These are phyloP conservation scores for Anoplopoma fimbria DNA, from an alignment of 2,113 vertebrate species.

Conservation along the genomic window DNA sequence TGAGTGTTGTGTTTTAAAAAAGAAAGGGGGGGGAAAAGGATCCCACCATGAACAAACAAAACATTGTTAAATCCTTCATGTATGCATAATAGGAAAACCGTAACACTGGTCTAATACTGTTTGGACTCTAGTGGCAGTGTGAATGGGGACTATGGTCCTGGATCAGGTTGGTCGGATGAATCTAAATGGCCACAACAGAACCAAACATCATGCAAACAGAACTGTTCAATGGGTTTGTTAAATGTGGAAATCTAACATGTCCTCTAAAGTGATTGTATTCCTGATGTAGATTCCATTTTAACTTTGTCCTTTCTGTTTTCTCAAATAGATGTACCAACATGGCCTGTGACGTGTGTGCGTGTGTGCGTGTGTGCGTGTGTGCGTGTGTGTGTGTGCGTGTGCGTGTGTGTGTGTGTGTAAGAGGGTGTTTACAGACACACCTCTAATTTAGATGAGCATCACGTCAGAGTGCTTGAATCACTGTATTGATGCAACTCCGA, in stretches of 20 bases:
- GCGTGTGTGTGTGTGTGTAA: neutral
- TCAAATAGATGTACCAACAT: constrained; percentile 29
- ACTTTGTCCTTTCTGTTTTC: constrained; percentile 28
- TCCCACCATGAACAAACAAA: neutral
- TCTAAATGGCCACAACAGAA: neutral
- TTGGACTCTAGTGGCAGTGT: constrained; percentile 12
- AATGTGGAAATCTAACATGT: constrained; percentile 27
- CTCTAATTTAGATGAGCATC: constrained; percentile 23
- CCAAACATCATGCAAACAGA: constrained; percentile 39
- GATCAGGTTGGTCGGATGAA: constrained; percentile 1
- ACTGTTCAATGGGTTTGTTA: neutral
- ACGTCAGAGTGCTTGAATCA: constrained; percentile 29
- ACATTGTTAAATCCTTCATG: constrained; percentile 25
- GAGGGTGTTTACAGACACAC: neutral
- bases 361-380: constrained; percentile 5
- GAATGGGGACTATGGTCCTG: neutral
- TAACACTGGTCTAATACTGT: constrained; percentile 31
- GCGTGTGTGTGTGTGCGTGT: neutral
- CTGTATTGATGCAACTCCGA: constrained; percentile 26
- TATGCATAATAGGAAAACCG: constrained; percentile 17
- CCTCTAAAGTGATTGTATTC: constrained; percentile 36
- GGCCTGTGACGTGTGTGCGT: constrained; percentile 18
- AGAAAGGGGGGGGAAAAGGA: neutral
- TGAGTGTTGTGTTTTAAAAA: constrained; percentile 14
- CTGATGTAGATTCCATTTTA: constrained; percentile 32